Evolutionary conservation across 2,797 vertebrate species (phyloP), one percentile per base, ranked within the genome.

Genomic region (Megaceryle alcyon): DNA sequence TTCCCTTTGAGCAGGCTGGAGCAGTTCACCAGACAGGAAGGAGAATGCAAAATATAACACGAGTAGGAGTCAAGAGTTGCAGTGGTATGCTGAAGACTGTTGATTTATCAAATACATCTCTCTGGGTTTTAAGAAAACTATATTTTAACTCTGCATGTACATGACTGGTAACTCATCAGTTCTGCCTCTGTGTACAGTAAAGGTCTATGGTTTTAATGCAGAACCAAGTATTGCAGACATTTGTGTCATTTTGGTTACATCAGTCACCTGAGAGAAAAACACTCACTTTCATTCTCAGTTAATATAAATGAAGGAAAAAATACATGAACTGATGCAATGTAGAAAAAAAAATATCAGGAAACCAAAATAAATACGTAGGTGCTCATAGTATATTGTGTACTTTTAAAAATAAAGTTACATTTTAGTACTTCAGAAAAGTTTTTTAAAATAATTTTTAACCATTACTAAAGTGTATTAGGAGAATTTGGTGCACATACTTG

Each of bases 401-500:
- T 37, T 66, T 7, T 23, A 43, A 84, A 72, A 56, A 49, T 14
- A 53, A 16, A 22, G 7, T 43, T 63, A 54, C 71, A 61, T n/a
- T 64, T 75, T 17, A 69, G 10, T 37, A 46, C 13, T 63, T 76
- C 0, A 1, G 22, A 68, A 41, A 76, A 35, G 0, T 44, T 64
- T 22, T 56, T 49, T 1, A 49, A 76, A 82, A 64, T 46, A 0
- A 31, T 88, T 53, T 85, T 81, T 29, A 61, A 72, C 6, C 4
- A 46, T 84, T 95, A 56, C 4, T 17, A 4, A 75, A 53, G 3
- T 31, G 6, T 8, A 37, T 18, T 22, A 53, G 46, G 28, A 60
- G 4, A 7, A 66, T 73, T 41, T 73, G 49, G n/a, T 1, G 4
- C 35, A 54, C 1, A 19, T 54, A 14, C 1, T 1, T 7, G 5